Conservation (phyloP, 2,113 vertebrate species). For the Sorex araneus region DNA sequence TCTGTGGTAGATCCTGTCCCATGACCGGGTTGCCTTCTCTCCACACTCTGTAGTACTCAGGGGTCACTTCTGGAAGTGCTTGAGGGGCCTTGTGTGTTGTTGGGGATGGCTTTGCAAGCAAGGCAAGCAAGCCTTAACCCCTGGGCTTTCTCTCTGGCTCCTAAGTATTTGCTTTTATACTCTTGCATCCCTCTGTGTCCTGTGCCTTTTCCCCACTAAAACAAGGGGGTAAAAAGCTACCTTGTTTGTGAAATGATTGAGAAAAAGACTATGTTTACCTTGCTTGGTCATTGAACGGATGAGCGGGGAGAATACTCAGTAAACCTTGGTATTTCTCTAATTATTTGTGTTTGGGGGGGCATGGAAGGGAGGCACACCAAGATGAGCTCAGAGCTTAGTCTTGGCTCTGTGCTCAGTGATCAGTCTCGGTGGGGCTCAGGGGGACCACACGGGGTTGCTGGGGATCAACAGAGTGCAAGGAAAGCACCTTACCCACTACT, state of each 20-base stretch:
- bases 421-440: too few species aligned
- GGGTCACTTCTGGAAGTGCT: too few species aligned
- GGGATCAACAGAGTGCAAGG: not conserved
- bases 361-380: too few species aligned
- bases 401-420: too few species aligned
- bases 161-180: not conserved
- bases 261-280: not conserved
- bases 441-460: not conserved
- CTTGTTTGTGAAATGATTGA: too few species aligned
- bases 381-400: too few species aligned
- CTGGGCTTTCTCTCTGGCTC: not conserved
- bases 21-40: too few species aligned
- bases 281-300: not conserved
- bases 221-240: too few species aligned
- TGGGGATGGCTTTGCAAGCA: too few species aligned
- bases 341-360: not conserved
- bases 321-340: conserved; percentile 29
- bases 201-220: not conserved
- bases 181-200: not conserved
- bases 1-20: too few species aligned
- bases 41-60: too few species aligned
- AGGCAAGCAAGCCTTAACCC: not conserved
- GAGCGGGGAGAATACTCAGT: not conserved
- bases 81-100: too few species aligned
- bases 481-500: not conserved